phyloP scores from a whole-genome alignment of 92 coral and sea anemone species.

The Bergia puertoricense region DNA sequence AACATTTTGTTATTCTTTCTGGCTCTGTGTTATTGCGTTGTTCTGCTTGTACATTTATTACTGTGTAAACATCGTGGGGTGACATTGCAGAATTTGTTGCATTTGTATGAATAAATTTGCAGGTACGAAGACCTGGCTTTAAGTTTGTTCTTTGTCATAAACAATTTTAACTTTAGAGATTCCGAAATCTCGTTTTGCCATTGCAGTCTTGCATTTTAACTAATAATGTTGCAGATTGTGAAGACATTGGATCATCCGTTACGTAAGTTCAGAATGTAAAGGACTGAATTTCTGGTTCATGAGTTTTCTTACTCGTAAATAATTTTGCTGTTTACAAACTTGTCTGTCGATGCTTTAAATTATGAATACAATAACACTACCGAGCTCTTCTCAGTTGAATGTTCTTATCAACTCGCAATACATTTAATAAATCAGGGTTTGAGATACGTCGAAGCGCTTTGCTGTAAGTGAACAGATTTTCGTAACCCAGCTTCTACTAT shows the following conservation, averaged over 20 bases:
- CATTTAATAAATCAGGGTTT: no score
- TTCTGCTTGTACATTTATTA: neutral
- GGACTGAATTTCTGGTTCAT: neutral
- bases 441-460: no score
- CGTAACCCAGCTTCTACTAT: no score
- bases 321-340: neutral
- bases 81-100: neutral
- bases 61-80: neutral
- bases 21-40: neutral
- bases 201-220: conserved; percentile 27
- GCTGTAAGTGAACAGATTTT: no score
- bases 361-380: neutral
- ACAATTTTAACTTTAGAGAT: neutral
- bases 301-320: neutral
- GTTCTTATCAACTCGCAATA: no score
- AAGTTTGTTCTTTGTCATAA: no score
- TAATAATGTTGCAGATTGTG: conserved; percentile 24
- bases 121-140: neutral
- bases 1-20: neutral
- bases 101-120: neutral
- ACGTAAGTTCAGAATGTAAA: conserved; percentile 17
- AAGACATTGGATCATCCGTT: neutral
- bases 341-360: neutral
- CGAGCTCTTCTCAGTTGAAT: neutral
- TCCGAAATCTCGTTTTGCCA: conserved; percentile 1